Base-by-base conservation (phyloP, 2,888 invertebrate species). In the Callyntrura guangdongensis region DNA sequence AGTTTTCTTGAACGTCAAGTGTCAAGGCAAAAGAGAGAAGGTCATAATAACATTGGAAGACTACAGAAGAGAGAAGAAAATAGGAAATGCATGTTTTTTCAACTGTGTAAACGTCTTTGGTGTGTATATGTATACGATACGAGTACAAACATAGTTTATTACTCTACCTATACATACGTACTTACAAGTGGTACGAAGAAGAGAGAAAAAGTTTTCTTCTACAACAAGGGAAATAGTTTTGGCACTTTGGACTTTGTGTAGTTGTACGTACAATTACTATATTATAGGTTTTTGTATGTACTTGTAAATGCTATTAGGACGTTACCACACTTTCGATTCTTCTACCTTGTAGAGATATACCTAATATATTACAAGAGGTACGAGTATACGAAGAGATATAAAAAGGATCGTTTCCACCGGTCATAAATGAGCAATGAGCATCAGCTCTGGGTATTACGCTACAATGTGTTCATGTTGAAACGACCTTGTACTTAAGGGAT, bases 191-290 rank as follows among this genome's bases (percentile, higher is more conserved):
- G 49, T 4, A 74, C n/a, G n/a, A 77, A 77, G 53, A 53, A 22
- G 53, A 49, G 14, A 36, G n/a, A 47, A 53, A 0, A 77, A 22
- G 25, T 53, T 53, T 74, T 47, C 22, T 36, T 36, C 17, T 45
- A 12, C 14, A 8, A 14, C 22, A 69, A 12, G 14, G 4, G 47
- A 47, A 69, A 45, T 77, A 49, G 45, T 45, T 72, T 77, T 77
- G 77, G 77, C 49, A 77, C 25, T 25, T 5, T n/a, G 53, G 53
- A 11, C 25, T 14, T 12, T 25, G 14, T 77, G 25, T 14, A 53
- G 53, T 77, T 77, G 77, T 49, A 77, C 77, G 77, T 49, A 77
- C 77, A 77, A 77, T 77, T 77, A 74, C 47, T 20, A 36, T 11
- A 17, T 9, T 11, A 22, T 17, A 17, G 27, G 69, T 20, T 74